Conservation (phyloP, 2,888 invertebrate genomes). For the Cosmia pyralina region DNA sequence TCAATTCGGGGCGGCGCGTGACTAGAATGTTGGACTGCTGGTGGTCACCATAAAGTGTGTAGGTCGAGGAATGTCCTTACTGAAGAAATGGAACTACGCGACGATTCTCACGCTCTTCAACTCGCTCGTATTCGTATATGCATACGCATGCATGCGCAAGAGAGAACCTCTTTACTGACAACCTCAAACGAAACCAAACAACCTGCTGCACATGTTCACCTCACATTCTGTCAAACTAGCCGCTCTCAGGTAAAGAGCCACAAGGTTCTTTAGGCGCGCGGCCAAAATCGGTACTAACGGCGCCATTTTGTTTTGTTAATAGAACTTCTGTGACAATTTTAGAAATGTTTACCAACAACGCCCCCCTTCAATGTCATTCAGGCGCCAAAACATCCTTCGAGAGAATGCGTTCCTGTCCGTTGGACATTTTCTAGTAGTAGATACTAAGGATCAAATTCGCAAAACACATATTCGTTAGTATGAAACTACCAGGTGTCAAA, state of each 20-base stretch:
- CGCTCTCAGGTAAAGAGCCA: background rate
- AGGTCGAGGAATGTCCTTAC: conserved; percentile 4
- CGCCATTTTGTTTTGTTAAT: background rate
- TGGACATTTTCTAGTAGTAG: too few relatives aligned
- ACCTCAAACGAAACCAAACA: background rate
- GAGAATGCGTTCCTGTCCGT: too few relatives aligned
- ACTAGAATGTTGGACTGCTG: conserved; percentile 67
- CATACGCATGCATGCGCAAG: background rate
- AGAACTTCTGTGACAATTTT: background rate
- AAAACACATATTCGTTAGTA: too few relatives aligned
- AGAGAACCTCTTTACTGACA: background rate
- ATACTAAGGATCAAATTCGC: too few relatives aligned
- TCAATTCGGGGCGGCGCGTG: conserved; percentile 78
- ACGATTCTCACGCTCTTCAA: background rate
- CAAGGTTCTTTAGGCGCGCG: too few relatives aligned
- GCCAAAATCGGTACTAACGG: background rate
- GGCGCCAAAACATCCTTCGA: background rate
- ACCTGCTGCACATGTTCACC: background rate
- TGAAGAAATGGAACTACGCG: background rate
- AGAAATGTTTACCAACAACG: background rate
- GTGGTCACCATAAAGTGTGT: conserved; percentile 50
- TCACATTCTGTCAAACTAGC: background rate
- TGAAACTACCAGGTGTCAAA: too few relatives aligned
- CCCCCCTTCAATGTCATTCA: background rate
- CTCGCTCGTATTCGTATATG: background rate